Conservation (phyloP, 35 echinoderm and acorn worm genomes). For the Heliocidaris erythrogramma region DNA sequence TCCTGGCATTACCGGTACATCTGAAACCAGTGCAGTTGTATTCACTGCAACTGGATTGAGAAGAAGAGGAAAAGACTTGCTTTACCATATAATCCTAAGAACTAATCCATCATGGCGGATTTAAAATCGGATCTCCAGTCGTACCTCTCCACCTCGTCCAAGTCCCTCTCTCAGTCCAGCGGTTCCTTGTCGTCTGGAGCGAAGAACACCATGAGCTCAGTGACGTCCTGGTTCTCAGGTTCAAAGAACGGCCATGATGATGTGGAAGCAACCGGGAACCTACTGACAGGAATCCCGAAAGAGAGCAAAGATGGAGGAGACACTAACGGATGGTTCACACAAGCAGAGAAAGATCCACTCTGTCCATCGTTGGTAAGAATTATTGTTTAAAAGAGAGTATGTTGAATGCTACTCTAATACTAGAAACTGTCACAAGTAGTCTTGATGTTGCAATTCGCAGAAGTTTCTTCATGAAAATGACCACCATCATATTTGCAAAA, state of each 20-base stretch:
- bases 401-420: too few species aligned
- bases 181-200: background rate
- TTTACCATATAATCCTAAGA: background rate
- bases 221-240: slow-evolving; percentile 76
- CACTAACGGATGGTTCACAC: slow-evolving; percentile 90
- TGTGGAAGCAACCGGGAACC: background rate
- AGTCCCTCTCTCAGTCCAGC: slow-evolving; percentile 38
- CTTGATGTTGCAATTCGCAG: too few species aligned
- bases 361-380: slow-evolving; percentile 87
- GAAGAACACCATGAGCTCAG: slow-evolving; percentile 43
- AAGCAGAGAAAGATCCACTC: slow-evolving; percentile 88
- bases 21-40: too few species aligned
- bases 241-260: background rate
- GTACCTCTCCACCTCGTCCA: slow-evolving; percentile 76
- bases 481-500: too few species aligned
- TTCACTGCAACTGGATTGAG: too few species aligned
- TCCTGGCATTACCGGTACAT: too few species aligned
- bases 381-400: background rate
- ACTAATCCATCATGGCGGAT: slow-evolving; percentile 42
- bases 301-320: slow-evolving; percentile 53
- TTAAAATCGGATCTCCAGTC: slow-evolving; percentile 78
- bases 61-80: background rate
- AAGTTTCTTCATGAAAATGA: too few species aligned
- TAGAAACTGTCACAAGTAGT: too few species aligned
- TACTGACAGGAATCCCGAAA: slow-evolving; percentile 15